Base-by-base conservation (phyloP, 2,888 invertebrate genomes). In the Leucophora obtusa region DNA sequence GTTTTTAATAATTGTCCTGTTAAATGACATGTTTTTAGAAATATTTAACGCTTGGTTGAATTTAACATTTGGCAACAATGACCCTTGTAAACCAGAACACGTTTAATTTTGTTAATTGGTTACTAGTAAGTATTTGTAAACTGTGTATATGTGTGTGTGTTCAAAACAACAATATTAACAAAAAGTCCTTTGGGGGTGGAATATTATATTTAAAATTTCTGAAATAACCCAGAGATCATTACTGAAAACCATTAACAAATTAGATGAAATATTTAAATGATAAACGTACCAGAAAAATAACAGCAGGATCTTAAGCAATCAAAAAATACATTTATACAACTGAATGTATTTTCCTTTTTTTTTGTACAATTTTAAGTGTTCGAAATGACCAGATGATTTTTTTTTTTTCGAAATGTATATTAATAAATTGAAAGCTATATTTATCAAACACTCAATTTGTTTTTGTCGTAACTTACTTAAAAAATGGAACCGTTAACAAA, bases 71-170 rank as follows among this genome's bases (percentile, higher is more conserved):
- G 81, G 70, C 66, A 51, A 81, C 69, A 73, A 77, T 74, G 70
- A 56, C 77, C 81, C 81, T 73, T 77, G 62, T 66, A 74, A 81
- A 77, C 77, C 81, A 81, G 77, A 77, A 74, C 81, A 81, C 73
- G 66, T 77, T 71, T 77, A 81, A 81, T 81, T 71, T 81, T 77
- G 66, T 81, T 81, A 81, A 81, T 81, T 81, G 81, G 73, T 74
- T 65, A 70, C 60, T 62, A 70, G 73, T 66, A 73, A 70, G 73
- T 70, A 74, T 33, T 73, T 65, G 68, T 76, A 38, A 69, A 68
- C 56, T 35, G 28, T 28, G 28, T 24, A 3, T n/a, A n/a, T 28
- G 28, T 28, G 28, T 6, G 6, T 28, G 28, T 15, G 53, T 14
- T 35, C 51, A 51, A 47, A 53, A 24, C 9, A 14, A 24, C 50